Percentiles rank a stretch among this genome's conserved stretches.
phyloP scores from a whole-genome alignment of 2,113 vertebrate genomes.

The Podiceps cristatus region DNA sequence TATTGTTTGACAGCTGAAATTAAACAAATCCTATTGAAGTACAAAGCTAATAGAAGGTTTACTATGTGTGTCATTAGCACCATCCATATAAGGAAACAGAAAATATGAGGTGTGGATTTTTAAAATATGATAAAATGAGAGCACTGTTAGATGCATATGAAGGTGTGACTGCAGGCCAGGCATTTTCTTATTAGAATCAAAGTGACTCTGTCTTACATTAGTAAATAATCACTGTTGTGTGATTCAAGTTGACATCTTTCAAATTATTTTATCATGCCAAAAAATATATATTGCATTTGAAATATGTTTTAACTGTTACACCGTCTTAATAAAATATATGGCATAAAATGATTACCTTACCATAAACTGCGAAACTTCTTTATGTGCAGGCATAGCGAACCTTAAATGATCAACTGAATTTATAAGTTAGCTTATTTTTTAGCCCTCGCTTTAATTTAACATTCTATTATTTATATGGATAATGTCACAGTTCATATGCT shows the following conservation, averaged over 20 bases:
- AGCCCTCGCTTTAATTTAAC: neutral
- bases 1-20: conserved; percentile 84
- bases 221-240: conserved; percentile 74
- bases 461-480: neutral
- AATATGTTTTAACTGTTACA: conserved; percentile 72
- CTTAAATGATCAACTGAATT: conserved; percentile 36
- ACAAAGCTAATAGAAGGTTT: conserved; percentile 89
- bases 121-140: conserved; percentile 83
- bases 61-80: conserved; percentile 89
- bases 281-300: conserved; percentile 65
- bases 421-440: conserved; percentile 32
- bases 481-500: neutral
- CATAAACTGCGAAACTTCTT: conserved; percentile 57
- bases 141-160: conserved; percentile 76
- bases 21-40: conserved; percentile 87
- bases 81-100: conserved; percentile 84
- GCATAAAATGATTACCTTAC: conserved; percentile 46
- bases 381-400: conserved; percentile 10
- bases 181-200: conserved; percentile 81
- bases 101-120: conserved; percentile 83
- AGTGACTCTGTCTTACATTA: conserved; percentile 67
- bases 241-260: conserved; percentile 72
- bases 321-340: conserved; percentile 58
- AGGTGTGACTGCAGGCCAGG: conserved; percentile 79
- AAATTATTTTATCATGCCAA: conserved; percentile 76